Evolutionary conservation across 2,797 vertebrate species (phyloP).

Genomic region (Sparus aurata): DNA sequence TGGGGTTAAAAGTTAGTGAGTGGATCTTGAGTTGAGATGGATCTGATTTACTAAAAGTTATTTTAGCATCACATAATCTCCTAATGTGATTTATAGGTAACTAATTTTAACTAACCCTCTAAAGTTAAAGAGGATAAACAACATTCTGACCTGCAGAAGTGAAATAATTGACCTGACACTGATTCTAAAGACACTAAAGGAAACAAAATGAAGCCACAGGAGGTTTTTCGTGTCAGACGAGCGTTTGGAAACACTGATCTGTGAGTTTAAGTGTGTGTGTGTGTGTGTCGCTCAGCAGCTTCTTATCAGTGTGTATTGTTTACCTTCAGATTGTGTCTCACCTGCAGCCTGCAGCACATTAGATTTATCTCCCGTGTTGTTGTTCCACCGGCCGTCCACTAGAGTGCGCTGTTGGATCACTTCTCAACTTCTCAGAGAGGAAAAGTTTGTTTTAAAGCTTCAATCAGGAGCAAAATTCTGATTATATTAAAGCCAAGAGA

Average conservation of each 20-base stretch:
- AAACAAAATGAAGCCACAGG: not conserved
- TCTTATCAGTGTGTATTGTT: constrained; percentile 25
- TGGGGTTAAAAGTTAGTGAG: not conserved
- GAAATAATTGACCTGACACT: not conserved
- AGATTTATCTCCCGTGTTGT: not conserved
- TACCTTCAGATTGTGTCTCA: constrained; percentile 21
- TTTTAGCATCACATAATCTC: too few relatives aligned
- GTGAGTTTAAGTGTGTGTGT: not conserved
- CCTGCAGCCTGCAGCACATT: constrained; percentile 45
- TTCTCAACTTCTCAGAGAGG: too few relatives aligned
- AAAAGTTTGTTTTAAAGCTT: not conserved
- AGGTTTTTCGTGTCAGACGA: constrained; percentile 44
- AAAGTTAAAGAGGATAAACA: too few relatives aligned
- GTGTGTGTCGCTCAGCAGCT: not conserved
- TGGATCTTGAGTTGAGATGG: too few relatives aligned
- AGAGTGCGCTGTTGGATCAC: constrained; percentile 22
- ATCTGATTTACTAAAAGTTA: too few relatives aligned
- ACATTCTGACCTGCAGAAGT: too few relatives aligned
- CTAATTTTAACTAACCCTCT: too few relatives aligned
- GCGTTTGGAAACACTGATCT: not conserved
- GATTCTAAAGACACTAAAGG: not conserved
- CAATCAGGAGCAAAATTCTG: too few relatives aligned
- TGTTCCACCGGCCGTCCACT: constrained; percentile 9
- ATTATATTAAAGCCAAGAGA: too few relatives aligned
- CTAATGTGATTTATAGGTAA: too few relatives aligned